Base-by-base conservation (phyloP, 2,888 invertebrate genomes). In the Cabera pusaria region DNA sequence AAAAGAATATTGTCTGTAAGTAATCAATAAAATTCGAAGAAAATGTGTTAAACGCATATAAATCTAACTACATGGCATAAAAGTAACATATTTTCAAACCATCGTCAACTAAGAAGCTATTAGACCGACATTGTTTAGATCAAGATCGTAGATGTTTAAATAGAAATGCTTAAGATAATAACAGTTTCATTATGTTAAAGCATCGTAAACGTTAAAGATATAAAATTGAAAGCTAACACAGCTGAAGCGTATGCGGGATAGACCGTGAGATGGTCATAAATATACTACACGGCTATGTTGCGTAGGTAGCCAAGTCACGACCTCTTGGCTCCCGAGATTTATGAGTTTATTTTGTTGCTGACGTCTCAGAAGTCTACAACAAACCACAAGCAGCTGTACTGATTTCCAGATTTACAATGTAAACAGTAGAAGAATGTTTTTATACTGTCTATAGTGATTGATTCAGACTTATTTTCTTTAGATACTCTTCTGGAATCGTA, bases 151-250 rank as follows among this genome's bases (percentile, higher is more conserved):
- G 21, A 23, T 17, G 24, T 44, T 35, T 28, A 23, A 14, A 14
- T n/a, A 40, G 8, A 44, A 24, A 27, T 29, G 20, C 9, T 11
- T 32, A 45, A 45, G 46, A 52, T 43, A 49, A 50, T 52, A 57
- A 50, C 27, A 31, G 36, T 43, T 56, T 47, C 45, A 53, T 56
- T 44, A 28, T 47, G 44, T 56, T 54, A 48, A 49, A 48, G 54
- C 52, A 34, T 53, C 58, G 57, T 62, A 59, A 64, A 51, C 24
- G 35, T 51, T 41, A 28, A 51, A 49, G 51, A 49, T 44, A 56
- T 62, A 52, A 65, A 65, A 52, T 44, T 56, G 43, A 59, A 59
- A 62, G 56, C 52, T 36, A 42, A 35, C 50, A 49, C 52, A 53
- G 56, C 52, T 52, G 29, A 49, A 59, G 41, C 46, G 49, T 43